Evolutionary conservation across 2,113 vertebrate genomes (phyloP).

Genomic region (Sander lucioperca): DNA sequence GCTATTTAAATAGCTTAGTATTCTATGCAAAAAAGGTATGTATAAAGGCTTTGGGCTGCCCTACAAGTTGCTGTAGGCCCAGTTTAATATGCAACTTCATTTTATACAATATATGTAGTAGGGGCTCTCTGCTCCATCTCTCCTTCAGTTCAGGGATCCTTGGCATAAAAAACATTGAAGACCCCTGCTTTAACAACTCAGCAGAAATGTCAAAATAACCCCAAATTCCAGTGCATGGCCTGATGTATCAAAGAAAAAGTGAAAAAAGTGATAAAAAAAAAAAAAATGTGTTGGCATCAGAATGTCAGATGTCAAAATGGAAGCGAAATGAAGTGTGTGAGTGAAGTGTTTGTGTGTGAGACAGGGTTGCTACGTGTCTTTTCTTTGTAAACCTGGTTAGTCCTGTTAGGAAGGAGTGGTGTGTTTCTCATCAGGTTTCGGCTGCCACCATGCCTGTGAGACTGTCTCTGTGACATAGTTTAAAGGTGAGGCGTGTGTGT

Average conservation of each 20-base stretch:
- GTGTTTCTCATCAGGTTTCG: slow-evolving; percentile 66
- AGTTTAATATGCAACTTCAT: no score
- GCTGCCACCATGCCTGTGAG: slow-evolving; percentile 39
- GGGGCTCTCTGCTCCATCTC: no score
- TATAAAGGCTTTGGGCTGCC: no score
- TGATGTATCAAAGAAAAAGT: neutral
- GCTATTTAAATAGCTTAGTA: no score
- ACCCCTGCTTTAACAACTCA: no score
- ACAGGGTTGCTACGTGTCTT: slow-evolving; percentile 15
- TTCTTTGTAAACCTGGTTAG: slow-evolving; percentile 67
- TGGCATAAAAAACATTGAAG: no score
- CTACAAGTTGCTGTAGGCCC: no score
- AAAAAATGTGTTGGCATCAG: neutral
- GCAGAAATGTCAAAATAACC: neutral
- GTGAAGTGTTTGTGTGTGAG: neutral
- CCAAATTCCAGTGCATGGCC: no score
- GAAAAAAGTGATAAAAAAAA: neutral
- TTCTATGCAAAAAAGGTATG: no score
- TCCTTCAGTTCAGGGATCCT: no score
- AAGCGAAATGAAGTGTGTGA: neutral
- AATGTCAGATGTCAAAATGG: neutral
- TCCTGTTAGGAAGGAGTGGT: slow-evolving; percentile 74
- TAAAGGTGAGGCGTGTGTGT: slow-evolving; percentile 17
- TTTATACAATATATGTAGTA: no score
- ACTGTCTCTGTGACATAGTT: slow-evolving; percentile 23